phyloP scores from a whole-genome alignment of 2,888 invertebrate species.

The Nomada lathburiana region DNA sequence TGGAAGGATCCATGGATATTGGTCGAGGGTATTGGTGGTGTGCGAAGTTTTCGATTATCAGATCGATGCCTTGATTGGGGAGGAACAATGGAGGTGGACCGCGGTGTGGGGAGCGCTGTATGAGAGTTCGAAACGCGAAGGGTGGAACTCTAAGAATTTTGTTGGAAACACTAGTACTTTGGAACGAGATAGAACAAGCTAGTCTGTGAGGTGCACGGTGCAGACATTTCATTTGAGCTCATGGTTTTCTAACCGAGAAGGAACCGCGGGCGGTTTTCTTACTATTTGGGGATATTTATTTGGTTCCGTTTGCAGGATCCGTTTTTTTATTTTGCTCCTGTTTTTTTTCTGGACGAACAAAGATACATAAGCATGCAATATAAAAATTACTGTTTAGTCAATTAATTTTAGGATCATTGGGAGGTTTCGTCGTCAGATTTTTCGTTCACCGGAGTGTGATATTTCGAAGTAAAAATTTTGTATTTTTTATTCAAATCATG shows the following conservation, averaged over 20 bases:
- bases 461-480: background rate
- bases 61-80: background rate
- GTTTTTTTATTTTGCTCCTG: background rate
- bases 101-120: background rate
- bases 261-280: slow-evolving; percentile 55
- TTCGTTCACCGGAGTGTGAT: background rate
- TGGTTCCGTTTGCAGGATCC: background rate
- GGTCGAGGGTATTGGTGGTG: background rate
- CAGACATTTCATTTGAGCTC: background rate
- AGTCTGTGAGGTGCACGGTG: background rate
- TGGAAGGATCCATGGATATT: background rate
- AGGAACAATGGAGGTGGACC: background rate
- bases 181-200: background rate
- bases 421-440: background rate
- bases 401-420: background rate
- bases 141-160: background rate
- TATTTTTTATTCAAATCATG: background rate
- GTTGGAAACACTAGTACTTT: background rate
- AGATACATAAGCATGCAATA: background rate
- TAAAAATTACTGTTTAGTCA: background rate
- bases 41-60: background rate
- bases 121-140: background rate
- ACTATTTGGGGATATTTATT: background rate
- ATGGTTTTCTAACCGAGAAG: background rate
- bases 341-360: background rate